A percentile compares a stretch with the other conserved stretches of the same genome.
Evolutionary conservation across 2,888 invertebrate species (phyloP).

Genomic region (Morpho helenor): DNA sequence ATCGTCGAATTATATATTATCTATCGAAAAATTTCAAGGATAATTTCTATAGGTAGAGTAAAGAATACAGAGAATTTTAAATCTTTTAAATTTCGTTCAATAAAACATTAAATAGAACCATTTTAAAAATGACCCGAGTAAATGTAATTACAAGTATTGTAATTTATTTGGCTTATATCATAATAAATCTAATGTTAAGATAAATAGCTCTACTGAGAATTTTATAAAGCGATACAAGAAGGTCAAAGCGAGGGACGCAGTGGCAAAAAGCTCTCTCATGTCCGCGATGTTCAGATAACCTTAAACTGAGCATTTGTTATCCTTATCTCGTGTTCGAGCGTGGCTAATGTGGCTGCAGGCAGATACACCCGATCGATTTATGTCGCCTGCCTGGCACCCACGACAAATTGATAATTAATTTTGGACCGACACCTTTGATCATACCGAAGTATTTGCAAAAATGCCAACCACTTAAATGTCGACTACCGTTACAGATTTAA

Average conservation of each 20-base stretch:
- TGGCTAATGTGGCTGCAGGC: constrained; percentile 75
- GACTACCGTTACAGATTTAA: constrained; percentile 49
- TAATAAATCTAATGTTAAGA: constrained; percentile 10
- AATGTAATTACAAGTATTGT: too few relatives aligned
- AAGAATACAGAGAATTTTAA: too few relatives aligned
- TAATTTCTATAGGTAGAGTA: too few relatives aligned
- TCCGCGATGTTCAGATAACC: constrained; percentile 76
- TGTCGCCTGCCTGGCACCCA: constrained; percentile 72
- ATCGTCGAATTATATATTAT: too few relatives aligned
- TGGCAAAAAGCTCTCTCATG: constrained; percentile 78
- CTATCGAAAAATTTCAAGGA: too few relatives aligned
- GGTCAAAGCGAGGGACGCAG: constrained; percentile 62
- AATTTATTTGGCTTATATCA: constrained; percentile 3
- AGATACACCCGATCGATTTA: constrained; percentile 75
- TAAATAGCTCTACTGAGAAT: constrained; percentile 19
- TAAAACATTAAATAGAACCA: too few relatives aligned
- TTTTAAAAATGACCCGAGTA: too few relatives aligned
- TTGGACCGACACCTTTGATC: constrained; percentile 69
- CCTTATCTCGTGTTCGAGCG: constrained; percentile 73
- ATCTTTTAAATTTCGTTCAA: too few relatives aligned
- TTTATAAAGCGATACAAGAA: constrained; percentile 38
- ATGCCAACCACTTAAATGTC: constrained; percentile 44
- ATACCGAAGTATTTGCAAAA: constrained; percentile 68
- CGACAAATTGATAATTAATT: constrained; percentile 79
- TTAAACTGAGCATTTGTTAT: constrained; percentile 79